A percentile compares a stretch with the other conserved stretches of the same genome.
phyloP scores from a whole-genome alignment of 2,113 vertebrate genomes.

The Acrocephalus arundinaceus region DNA sequence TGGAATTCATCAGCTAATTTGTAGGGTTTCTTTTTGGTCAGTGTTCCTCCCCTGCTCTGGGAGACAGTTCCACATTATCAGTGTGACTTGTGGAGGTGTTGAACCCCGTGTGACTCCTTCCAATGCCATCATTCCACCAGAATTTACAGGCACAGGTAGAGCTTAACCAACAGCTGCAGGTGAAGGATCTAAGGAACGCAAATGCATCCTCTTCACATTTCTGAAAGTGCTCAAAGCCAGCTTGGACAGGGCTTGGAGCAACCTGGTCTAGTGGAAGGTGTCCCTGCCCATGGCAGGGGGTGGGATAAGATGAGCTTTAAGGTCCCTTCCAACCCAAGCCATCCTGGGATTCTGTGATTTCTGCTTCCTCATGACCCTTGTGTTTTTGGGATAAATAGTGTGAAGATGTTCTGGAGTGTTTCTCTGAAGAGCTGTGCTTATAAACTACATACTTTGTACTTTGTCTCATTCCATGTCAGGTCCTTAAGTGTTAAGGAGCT shows the following conservation, averaged over 20 bases:
- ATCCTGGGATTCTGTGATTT: not conserved
- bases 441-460: rapidly evolving
- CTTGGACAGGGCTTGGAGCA: not conserved
- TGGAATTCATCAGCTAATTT: not conserved
- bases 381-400: not conserved
- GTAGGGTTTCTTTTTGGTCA: not conserved
- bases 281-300: not conserved
- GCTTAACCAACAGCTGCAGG: not conserved
- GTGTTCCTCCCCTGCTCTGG: not conserved
- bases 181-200: not conserved
- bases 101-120: not conserved
- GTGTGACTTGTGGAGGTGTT: not conserved
- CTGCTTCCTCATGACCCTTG: not conserved
- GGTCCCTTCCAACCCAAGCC: not conserved
- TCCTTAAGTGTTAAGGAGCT: not conserved
- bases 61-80: rapidly evolving
- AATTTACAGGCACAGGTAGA: not conserved
- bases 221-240: not conserved
- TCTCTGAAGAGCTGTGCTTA: not conserved
- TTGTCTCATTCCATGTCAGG: not conserved
- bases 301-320: not conserved
- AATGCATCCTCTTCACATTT: not conserved
- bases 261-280: not conserved
- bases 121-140: rapidly evolving
- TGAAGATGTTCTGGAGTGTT: not conserved